A percentile compares a stretch with the other conserved stretches of the same genome.
phyloP scores from a whole-genome alignment of 2,888 invertebrate species.

The Limnephilus rhombicus region DNA sequence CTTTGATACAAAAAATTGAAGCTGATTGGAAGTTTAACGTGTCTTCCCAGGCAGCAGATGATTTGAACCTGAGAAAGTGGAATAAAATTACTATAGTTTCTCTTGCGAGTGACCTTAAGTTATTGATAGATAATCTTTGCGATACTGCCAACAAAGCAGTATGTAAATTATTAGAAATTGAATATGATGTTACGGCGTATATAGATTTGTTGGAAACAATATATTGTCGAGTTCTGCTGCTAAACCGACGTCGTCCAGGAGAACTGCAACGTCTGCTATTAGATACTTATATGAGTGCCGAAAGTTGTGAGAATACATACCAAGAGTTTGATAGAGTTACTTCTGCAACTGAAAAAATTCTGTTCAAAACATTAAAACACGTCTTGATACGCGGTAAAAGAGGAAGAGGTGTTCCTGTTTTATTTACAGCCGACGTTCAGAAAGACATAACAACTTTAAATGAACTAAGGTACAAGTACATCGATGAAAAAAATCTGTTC shows the following conservation, averaged over 20 bases:
- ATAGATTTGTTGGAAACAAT: slow-evolving; percentile 31
- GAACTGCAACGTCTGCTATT: slow-evolving; percentile 29
- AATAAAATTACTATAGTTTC: too few relatives aligned
- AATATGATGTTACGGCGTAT: neutral
- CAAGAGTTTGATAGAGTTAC: slow-evolving; percentile 41
- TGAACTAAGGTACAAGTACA: neutral
- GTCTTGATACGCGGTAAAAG: slow-evolving; percentile 31
- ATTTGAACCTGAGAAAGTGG: too few relatives aligned
- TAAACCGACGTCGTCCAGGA: slow-evolving; percentile 31
- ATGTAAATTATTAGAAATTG: too few relatives aligned
- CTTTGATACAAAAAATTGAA: too few relatives aligned
- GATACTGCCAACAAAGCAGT: neutral
- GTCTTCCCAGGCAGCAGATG: too few relatives aligned
- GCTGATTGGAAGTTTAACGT: too few relatives aligned
- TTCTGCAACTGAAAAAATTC: neutral
- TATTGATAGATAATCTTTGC: slow-evolving; percentile 18
- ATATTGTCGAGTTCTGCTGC: slow-evolving; percentile 30
- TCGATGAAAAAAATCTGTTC: neutral
- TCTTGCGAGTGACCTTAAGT: slow-evolving; percentile 3
- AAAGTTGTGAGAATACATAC: slow-evolving; percentile 33
- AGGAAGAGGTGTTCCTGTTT: slow-evolving; percentile 33
- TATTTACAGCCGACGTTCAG: slow-evolving; percentile 17
- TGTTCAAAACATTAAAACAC: slow-evolving; percentile 29
- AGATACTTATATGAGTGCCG: slow-evolving; percentile 1
- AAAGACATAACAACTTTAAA: neutral